These are phyloP conservation scores for Agapornis roseicollis DNA, from an alignment of 2,113 vertebrate genomes.

Conservation along the genomic window DNA sequence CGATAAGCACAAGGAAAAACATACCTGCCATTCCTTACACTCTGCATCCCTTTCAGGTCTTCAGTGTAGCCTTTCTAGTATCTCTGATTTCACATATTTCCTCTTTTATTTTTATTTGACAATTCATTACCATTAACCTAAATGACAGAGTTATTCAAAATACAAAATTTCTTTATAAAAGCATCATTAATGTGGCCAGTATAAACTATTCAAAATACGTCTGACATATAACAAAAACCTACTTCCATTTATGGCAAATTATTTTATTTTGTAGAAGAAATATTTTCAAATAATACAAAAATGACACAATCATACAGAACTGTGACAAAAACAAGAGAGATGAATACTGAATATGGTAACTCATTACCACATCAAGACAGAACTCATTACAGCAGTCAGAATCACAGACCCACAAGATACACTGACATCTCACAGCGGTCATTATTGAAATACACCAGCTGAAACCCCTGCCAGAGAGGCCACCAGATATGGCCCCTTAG, in stretches of 20 bases:
- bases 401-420: neutral
- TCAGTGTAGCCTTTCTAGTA: neutral
- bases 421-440: accelerated
- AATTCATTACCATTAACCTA: neutral
- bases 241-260: conserved; percentile 70
- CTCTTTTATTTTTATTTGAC: neutral
- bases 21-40: neutral
- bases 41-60: neutral
- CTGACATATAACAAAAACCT: neutral
- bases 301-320: conserved; percentile 74
- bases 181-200: neutral
- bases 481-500: neutral
- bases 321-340: conserved; percentile 76
- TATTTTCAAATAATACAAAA: conserved; percentile 78
- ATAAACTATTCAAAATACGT: neutral
- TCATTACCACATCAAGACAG: conserved; percentile 68
- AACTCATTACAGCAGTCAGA: conserved; percentile 48
- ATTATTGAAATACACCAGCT: neutral
- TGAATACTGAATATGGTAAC: conserved; percentile 73
- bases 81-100: neutral
- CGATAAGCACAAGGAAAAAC: neutral
- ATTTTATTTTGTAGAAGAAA: conserved; percentile 81
- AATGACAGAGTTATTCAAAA: neutral
- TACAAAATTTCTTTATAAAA: neutral
- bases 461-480: neutral